Conservation (phyloP, 2,113 vertebrate species). For the Mesembrinibis cayennensis region DNA sequence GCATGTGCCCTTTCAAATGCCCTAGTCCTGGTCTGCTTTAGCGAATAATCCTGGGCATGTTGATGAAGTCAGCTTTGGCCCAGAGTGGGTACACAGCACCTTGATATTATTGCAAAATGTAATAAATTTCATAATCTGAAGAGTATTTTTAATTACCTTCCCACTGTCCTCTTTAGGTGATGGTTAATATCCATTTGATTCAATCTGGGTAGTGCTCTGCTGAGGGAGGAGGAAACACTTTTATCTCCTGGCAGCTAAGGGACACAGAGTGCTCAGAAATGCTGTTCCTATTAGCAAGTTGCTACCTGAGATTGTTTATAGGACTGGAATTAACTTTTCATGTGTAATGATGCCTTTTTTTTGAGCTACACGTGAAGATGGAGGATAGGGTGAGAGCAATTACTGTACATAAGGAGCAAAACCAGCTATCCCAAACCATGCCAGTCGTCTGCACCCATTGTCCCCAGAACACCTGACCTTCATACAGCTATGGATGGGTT, state of each 20-base stretch:
- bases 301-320: background rate
- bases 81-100: background rate
- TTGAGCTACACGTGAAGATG: accelerated
- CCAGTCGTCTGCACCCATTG: accelerated
- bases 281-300: background rate
- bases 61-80: background rate
- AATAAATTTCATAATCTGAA: background rate
- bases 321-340: background rate
- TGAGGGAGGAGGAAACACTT: background rate
- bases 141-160: background rate
- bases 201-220: background rate
- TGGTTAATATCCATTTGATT: background rate
- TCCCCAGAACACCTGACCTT: background rate
- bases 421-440: background rate
- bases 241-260: background rate
- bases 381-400: background rate
- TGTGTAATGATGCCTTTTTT: background rate
- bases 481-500: accelerated
- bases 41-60: background rate
- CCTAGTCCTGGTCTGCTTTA: background rate
- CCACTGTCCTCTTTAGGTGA: background rate
- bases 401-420: background rate
- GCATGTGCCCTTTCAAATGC: background rate
- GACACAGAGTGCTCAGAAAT: background rate
- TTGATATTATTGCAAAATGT: background rate